Evolutionary conservation across 1,140 invertebrate genomes (phyloP).

Genomic region (Brachionus manjavacas): DNA sequence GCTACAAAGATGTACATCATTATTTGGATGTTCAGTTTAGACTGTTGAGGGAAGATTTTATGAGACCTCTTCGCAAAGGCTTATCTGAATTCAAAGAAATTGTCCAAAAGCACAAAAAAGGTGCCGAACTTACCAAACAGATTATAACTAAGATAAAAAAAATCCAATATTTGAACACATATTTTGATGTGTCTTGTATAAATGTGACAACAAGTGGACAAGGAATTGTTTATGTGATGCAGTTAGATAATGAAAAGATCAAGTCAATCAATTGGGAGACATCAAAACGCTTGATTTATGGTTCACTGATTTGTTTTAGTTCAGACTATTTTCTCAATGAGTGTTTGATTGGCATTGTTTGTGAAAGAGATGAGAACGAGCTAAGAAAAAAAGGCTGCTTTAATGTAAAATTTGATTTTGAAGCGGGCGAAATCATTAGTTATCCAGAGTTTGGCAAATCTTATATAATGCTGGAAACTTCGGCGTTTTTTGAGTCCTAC

Average conservation of each 20-base stretch:
- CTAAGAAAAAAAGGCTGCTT: background rate
- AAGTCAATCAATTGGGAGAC: constrained; percentile 46
- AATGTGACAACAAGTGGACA: background rate
- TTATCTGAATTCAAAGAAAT: constrained; percentile 48
- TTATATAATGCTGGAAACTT: constrained; percentile 57
- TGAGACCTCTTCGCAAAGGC: constrained; percentile 55
- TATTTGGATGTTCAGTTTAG: constrained; percentile 72
- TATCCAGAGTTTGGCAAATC: background rate
- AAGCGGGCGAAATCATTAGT: background rate
- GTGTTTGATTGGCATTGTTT: constrained; percentile 18
- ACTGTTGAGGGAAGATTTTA: constrained; percentile 68
- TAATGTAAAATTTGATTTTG: constrained; percentile 29
- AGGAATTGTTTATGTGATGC: constrained; percentile 43
- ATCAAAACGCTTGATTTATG: constrained; percentile 64
- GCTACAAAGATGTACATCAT: constrained; percentile 64
- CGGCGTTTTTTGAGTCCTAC: constrained; percentile 60
- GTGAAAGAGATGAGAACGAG: background rate
- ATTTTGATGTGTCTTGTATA: constrained; percentile 21
- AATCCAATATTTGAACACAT: constrained; percentile 25
- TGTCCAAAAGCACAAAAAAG: background rate
- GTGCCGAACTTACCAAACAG: background rate
- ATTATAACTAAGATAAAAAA: background rate
- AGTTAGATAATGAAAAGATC: constrained; percentile 42
- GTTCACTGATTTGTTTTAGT: constrained; percentile 47
- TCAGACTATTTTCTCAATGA: constrained; percentile 13